phyloP scores from a whole-genome alignment of 2,797 vertebrate genomes.

The Champsocephalus esox region DNA sequence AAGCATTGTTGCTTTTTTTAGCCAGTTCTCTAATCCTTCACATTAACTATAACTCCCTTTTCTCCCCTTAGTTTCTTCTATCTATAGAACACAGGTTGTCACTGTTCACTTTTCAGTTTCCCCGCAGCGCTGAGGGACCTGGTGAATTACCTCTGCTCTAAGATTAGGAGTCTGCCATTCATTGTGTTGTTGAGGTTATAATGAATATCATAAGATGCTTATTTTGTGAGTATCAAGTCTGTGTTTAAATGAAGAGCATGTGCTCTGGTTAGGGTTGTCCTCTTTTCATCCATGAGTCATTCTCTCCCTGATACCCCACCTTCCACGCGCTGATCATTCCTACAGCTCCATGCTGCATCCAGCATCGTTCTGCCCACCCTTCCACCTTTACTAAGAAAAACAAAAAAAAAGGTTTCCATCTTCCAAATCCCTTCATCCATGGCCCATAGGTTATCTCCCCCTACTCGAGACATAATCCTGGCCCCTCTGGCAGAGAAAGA shows the following conservation, averaged over 20 bases:
- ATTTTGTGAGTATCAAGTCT: conserved; percentile 31
- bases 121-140: conserved; percentile 28
- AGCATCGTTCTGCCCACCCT: conserved; percentile 42
- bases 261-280: conserved; percentile 50
- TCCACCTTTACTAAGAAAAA: conserved; percentile 22
- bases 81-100: conserved; percentile 57
- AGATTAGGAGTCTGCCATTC: conserved; percentile 52
- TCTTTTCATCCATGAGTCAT: conserved; percentile 48
- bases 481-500: conserved; percentile 46
- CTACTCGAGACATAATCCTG: conserved; percentile 66
- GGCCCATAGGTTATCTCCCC: conserved; percentile 69
- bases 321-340: conserved; percentile 51
- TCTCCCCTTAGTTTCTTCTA: conserved; percentile 51
- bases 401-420: conserved; percentile 56
- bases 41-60: conserved; percentile 51
- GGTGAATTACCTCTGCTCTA: conserved; percentile 30
- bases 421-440: conserved; percentile 68
- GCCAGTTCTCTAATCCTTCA: conserved; percentile 56
- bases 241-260: conserved; percentile 42
- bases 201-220: conserved; percentile 43
- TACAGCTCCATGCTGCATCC: conserved; percentile 40
- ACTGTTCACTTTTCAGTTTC: conserved; percentile 46
- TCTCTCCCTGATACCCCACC: conserved; percentile 39
- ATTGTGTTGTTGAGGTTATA: conserved; percentile 45
- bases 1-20: conserved; percentile 55